Evolutionary conservation across 2,797 vertebrate species (phyloP).

Genomic region (Manis pentadactyla): DNA sequence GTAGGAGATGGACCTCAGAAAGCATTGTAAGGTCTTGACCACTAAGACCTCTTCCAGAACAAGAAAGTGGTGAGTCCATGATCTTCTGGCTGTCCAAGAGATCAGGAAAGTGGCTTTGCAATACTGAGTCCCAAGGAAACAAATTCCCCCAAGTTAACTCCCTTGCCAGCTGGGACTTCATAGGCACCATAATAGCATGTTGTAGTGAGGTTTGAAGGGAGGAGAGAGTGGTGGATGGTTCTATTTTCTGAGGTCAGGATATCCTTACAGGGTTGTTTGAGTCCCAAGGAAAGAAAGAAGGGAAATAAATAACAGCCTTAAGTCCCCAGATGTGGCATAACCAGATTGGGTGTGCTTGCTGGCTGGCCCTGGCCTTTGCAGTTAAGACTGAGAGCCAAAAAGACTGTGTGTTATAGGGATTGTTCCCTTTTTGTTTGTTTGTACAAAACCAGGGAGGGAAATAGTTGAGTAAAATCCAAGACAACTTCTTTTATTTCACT

Average conservation of each 20-base stretch:
- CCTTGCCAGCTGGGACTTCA: slow-evolving; percentile 2
- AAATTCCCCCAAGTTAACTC: slow-evolving; percentile 45
- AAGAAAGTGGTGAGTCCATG: not conserved
- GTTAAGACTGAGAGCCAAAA: not conserved
- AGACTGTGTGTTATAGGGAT: not conserved
- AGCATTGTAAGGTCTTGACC: not conserved
- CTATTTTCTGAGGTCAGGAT: not conserved
- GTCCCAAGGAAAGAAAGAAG: not conserved
- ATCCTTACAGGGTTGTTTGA: not conserved
- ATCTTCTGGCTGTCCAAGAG: not conserved
- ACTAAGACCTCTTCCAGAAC: not conserved
- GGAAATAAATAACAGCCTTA: not conserved
- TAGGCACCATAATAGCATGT: slow-evolving; percentile 6
- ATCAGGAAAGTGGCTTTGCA: not conserved
- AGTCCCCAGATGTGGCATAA: not conserved
- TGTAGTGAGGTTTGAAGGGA: not conserved
- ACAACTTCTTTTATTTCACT: slow-evolving; percentile 3
- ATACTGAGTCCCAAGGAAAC: not conserved
- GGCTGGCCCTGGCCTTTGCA: not conserved
- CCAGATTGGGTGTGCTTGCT: not conserved
- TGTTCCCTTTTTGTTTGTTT: slow-evolving; percentile 59
- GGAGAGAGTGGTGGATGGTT: not conserved
- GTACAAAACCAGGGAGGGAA: slow-evolving; percentile 42
- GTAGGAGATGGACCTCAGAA: not conserved
- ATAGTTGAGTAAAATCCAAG: slow-evolving; percentile 43